phyloP scores from a whole-genome alignment of 2,113 vertebrate species.

The Poecilia latipinna region DNA sequence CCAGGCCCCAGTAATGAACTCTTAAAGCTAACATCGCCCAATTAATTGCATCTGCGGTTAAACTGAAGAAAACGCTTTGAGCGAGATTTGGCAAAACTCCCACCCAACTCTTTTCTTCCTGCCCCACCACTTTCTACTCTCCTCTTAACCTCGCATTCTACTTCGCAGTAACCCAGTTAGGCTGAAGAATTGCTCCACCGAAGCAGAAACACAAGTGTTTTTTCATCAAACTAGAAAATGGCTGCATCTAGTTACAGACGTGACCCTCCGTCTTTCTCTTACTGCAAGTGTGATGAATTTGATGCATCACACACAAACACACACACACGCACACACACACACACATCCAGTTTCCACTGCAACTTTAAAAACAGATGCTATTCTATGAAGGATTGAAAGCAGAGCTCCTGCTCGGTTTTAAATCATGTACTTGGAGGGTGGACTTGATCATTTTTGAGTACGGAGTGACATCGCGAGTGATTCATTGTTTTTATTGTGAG shows the following conservation, averaged over 20 bases:
- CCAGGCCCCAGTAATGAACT: constrained; percentile 71
- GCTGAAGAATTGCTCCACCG: constrained; percentile 60
- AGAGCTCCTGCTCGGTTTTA: constrained; percentile 48
- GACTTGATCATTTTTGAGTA: constrained; percentile 46
- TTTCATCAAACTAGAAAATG: constrained; percentile 46
- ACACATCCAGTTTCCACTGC: constrained; percentile 41
- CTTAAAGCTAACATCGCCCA: constrained; percentile 58
- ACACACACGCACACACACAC: constrained; percentile 10
- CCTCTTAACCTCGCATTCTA: constrained; percentile 38
- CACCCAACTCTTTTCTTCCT: constrained; percentile 15
- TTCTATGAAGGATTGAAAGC: constrained; percentile 54
- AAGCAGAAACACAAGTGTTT: constrained; percentile 60
- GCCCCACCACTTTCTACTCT: constrained; percentile 32
- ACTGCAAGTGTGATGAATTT: constrained; percentile 61
- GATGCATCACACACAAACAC: constrained; percentile 41
- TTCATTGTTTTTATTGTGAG: constrained; percentile 55
- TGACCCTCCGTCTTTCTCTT: constrained; percentile 16
- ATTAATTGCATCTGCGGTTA: constrained; percentile 67
- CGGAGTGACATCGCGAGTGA: constrained; percentile 48
- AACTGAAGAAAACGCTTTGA: constrained; percentile 63
- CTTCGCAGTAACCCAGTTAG: constrained; percentile 52
- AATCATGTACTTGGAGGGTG: constrained; percentile 35
- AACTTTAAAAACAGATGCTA: constrained; percentile 59
- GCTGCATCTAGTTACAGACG: constrained; percentile 53
- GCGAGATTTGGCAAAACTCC: constrained; percentile 60